Percentiles rank a stretch among this genome's conserved stretches.
Conservation (phyloP, 2,888 invertebrate genomes). For the Ypsolopha sequella region DNA sequence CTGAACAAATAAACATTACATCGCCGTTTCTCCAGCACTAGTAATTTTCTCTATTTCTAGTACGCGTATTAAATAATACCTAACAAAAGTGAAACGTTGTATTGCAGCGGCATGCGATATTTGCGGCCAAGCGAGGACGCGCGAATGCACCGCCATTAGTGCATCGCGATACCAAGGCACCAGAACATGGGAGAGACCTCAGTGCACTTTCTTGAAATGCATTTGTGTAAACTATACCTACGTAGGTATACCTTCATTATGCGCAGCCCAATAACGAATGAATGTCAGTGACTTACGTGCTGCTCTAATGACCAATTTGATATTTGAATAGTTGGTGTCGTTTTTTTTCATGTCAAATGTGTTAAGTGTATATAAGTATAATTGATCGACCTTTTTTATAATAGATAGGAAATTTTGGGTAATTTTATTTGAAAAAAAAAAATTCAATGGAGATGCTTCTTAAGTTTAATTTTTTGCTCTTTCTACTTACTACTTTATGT, state of each 20-base stretch:
- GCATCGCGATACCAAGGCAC: slow-evolving; percentile 6
- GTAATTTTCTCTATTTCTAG: neutral
- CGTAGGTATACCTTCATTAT: neutral
- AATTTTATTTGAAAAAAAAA: too few relatives aligned
- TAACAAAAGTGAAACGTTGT: neutral
- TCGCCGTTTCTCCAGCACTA: too few relatives aligned
- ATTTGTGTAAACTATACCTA: neutral
- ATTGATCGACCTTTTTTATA: too few relatives aligned
- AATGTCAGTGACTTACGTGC: neutral
- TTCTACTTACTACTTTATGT: too few relatives aligned
- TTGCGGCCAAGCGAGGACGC: neutral
- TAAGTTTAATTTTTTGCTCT: too few relatives aligned
- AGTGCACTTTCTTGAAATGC: slow-evolving; percentile 1
- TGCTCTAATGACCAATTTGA: neutral
- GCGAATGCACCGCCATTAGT: slow-evolving; percentile 4
- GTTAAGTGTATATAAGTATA: too few relatives aligned
- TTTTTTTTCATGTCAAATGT: too few relatives aligned
- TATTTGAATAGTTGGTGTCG: too few relatives aligned
- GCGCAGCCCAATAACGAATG: neutral
- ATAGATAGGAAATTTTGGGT: too few relatives aligned
- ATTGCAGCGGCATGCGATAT: neutral
- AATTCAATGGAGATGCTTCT: too few relatives aligned
- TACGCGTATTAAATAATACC: neutral
- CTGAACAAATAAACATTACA: too few relatives aligned
- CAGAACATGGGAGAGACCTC: slow-evolving; percentile 1